phyloP scores from a whole-genome alignment of 1,140 invertebrate genomes.

The Thaumetopoea pityocampa region DNA sequence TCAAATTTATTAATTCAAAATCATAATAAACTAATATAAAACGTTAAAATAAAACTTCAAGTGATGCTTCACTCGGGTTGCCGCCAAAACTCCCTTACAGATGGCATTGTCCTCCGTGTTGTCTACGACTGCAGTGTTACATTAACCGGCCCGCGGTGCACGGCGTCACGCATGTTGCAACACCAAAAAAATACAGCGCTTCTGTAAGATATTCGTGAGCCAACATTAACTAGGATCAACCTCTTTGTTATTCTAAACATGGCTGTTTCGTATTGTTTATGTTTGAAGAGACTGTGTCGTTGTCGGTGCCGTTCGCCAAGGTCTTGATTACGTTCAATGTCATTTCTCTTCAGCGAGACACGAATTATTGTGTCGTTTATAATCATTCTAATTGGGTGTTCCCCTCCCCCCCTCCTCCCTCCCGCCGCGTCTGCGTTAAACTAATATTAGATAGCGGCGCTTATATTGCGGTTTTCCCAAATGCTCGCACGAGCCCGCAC shows the following conservation, averaged over 20 bases:
- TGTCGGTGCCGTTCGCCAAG: slow-evolving; percentile 35
- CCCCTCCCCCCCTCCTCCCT: slow-evolving; percentile 26
- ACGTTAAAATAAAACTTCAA: no score
- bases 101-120: slow-evolving; percentile 8
- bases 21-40: no score
- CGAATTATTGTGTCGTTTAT: neutral
- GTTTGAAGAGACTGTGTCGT: slow-evolving; percentile 26
- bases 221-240: slow-evolving; percentile 27
- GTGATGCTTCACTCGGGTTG: no score
- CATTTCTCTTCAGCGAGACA: slow-evolving; percentile 7
- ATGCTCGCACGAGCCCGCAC: slow-evolving; percentile 29
- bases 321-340: slow-evolving; percentile 30
- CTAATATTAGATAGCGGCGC: slow-evolving; percentile 25
- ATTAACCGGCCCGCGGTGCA: slow-evolving; percentile 3
- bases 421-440: slow-evolving; percentile 33
- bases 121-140: neutral
- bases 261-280: slow-evolving; percentile 36
- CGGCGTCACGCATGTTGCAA: neutral
- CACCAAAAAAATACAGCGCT: slow-evolving; percentile 19
- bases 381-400: slow-evolving; percentile 25
- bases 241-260: slow-evolving; percentile 28
- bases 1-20: no score
- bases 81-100: no score
- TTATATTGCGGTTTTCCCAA: slow-evolving; percentile 41
- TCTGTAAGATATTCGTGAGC: slow-evolving; percentile 38